Evolutionary conservation across 2,888 invertebrate species (phyloP), one percentile per base, ranked within the genome.

Genomic region (Taenaris catops): DNA sequence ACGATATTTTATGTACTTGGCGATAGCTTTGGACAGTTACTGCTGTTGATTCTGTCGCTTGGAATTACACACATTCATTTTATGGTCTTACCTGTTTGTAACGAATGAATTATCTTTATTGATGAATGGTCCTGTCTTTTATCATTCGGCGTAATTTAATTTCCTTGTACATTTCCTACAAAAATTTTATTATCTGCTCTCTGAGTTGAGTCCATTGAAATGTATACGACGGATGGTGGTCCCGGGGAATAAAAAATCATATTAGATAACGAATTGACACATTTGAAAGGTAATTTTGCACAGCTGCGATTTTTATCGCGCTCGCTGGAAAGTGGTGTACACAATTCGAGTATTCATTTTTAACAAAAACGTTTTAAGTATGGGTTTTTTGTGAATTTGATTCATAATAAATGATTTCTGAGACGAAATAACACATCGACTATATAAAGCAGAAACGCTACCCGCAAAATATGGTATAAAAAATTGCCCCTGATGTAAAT

Each of bases 291-390:
- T 66, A 68, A 73, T 68, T 70, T 67, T 51, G 44, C 44, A 60
- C 83, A 83, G 79, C 78, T 84, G 84, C 54, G 43, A 17, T 52
- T 55, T 69, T 28, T 80, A 79, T 79, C 72, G 52, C 46, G 46
- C 46, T 53, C 51, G 69, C 71, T 63, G 63, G 56, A 64, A 62
- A 37, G 19, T 19, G 35, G 33, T 8, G 38, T 40, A 42, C 29
- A 25, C 38, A 42, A 37, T 46, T 44, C 35, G 27, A 41, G 31
- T 18, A 9, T 34, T 31, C 64, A 63, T 62, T 69, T 68, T 63
- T 70, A 66, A 67, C 21, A 38, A 71, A 78, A 79, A 69, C 55
- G 56, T 55, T 58, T 66, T 79, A 80, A 84, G 84, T 81, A 81
- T 72, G 70, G 70, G n/a, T n/a, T n/a, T n/a, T n/a, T n/a, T n/a